phyloP scores from a whole-genome alignment of 2,113 vertebrate genomes.

The Trachemys scripta region DNA sequence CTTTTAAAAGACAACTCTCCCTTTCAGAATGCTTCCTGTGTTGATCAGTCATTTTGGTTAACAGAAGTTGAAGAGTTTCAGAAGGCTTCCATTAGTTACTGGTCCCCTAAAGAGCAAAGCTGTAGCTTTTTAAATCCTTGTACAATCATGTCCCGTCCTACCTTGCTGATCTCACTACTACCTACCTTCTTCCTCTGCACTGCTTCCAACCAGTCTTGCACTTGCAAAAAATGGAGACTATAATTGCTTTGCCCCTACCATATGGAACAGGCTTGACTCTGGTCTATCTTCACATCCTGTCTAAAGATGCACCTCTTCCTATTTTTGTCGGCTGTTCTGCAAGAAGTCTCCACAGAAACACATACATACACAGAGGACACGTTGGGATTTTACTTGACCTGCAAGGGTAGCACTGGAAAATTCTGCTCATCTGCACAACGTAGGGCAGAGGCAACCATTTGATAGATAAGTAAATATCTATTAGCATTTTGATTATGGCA shows the following conservation, averaged over 20 bases:
- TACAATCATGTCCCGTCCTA: neutral
- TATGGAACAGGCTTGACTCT: slow-evolving; percentile 26
- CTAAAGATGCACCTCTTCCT: neutral
- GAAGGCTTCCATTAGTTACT: neutral
- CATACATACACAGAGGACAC: neutral
- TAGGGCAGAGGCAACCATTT: neutral
- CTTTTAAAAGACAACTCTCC: neutral
- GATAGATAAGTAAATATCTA: neutral
- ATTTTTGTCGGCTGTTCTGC: neutral
- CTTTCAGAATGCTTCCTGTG: neutral
- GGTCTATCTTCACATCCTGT: neutral
- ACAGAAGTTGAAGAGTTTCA: neutral
- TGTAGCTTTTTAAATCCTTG: neutral
- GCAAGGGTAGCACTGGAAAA: neutral
- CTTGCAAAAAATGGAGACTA: neutral
- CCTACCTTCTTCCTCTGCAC: neutral
- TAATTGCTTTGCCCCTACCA: neutral
- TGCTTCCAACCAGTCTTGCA: slow-evolving; percentile 1
- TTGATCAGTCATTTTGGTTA: neutral
- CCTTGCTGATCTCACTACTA: neutral
- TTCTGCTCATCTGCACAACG: neutral
- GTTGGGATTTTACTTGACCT: neutral
- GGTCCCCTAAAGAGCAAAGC: neutral
- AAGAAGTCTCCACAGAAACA: neutral
- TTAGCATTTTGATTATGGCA: neutral